Conservation (phyloP, 2,797 vertebrate species). For the Dendrocincla fuliginosa region DNA sequence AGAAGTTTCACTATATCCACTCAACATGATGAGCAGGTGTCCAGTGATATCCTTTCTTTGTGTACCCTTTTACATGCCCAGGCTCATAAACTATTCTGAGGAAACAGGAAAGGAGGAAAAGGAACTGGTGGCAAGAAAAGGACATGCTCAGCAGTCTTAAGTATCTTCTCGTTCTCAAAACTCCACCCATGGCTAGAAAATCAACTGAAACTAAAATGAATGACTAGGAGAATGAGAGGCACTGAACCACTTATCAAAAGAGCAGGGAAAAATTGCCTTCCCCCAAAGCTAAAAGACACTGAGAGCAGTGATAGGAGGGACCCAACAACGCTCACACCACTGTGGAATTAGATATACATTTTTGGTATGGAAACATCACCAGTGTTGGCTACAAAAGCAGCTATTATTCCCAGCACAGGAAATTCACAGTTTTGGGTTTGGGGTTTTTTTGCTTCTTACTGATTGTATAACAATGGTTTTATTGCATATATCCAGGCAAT, state of each 20-base stretch:
- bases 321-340: background rate
- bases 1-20: background rate
- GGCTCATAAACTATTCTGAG: background rate
- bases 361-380: background rate
- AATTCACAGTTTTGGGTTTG: background rate
- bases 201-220: background rate
- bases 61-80: background rate
- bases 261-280: background rate
- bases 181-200: background rate
- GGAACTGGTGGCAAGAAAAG: background rate
- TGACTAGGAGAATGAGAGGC: background rate
- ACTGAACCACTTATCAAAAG: background rate
- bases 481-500: background rate
- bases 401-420: background rate
- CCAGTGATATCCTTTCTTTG: accelerated
- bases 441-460: background rate
- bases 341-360: background rate
- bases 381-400: background rate
- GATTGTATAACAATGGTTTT: background rate
- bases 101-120: background rate
- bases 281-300: background rate
- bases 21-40: background rate
- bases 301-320: background rate
- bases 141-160: background rate
- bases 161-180: background rate